These are phyloP conservation scores for Drosophila pandora DNA, from an alignment of 1,140 invertebrate species.

Conservation along the genomic window DNA sequence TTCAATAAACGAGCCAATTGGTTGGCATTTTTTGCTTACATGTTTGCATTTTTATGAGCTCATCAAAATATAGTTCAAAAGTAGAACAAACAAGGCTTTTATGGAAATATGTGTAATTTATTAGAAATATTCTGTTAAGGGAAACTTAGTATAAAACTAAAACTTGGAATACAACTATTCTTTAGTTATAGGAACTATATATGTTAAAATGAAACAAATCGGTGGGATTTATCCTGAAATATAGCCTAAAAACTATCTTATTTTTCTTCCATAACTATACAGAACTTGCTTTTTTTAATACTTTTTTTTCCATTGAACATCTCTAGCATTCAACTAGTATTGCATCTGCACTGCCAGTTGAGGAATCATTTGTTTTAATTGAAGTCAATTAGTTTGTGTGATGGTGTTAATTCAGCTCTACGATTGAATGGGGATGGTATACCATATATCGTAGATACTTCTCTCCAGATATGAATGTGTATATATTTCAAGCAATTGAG, in stretches of 20 bases:
- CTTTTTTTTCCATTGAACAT: slow-evolving; percentile 22
- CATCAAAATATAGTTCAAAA: no score
- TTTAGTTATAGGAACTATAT: no score
- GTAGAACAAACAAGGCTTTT: no score
- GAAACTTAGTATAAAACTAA: no score
- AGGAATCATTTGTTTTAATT: slow-evolving; percentile 77
- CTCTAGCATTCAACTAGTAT: slow-evolving; percentile 37
- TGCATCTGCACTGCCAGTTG: slow-evolving; percentile 45
- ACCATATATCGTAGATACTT: slow-evolving; percentile 1
- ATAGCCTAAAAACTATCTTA: no score
- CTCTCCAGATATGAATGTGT: neutral
- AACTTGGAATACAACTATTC: no score
- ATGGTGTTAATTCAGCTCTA: slow-evolving; percentile 75
- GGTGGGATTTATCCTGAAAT: no score
- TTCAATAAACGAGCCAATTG: slow-evolving; percentile 25
- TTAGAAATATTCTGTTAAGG: no score
- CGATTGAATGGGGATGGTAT: neutral
- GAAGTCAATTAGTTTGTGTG: slow-evolving; percentile 81
- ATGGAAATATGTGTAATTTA: no score
- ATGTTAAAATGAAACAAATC: no score
- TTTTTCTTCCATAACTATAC: no score
- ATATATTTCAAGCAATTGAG: slow-evolving; percentile 35
- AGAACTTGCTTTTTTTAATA: neutral
- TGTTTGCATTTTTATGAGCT: slow-evolving; percentile 41
- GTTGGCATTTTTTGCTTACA: slow-evolving; percentile 29